Base-by-base conservation (phyloP, 2,888 invertebrate species). In the Cartodere bifasciata region DNA sequence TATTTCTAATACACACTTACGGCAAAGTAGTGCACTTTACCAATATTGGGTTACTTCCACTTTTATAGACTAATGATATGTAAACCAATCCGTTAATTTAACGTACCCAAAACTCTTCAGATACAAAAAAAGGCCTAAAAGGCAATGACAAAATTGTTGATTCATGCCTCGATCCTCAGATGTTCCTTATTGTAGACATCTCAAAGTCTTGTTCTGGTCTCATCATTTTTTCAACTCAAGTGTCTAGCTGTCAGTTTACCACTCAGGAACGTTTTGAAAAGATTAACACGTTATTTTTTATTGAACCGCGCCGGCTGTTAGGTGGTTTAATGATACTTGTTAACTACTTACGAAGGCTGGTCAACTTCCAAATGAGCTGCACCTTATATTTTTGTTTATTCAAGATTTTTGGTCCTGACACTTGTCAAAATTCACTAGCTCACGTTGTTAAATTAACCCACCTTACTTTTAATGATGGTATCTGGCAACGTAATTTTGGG, bases 241-340 rank as follows among this genome's bases (percentile, higher is more conserved):
- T 47, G 53, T 55, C 55, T n/a, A n/a, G n/a, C n/a, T 46, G 50
- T 55, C 55, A 53, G 46, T 44, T 46, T 50, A 52, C 53, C 55
- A 55, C 53, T 55, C n/a, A n/a, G 52, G 52, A 55, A 50, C 53
- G 50, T 53, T 51, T 50, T 49, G 42, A 47, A 46, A 51, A 52
- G 51, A 56, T 55, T 55, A 56, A 56, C 55, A 55, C 50, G 51
- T 50, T 47, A 40, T 42, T 48, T 47, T 53, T 47, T 48, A 47
- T 48, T 47, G 47, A 50, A n/a, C n/a, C n/a, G n/a, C 44, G 41
- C 47, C 41, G 43, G 43, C 47, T 43, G 48, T 47, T 39, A 39
- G 41, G 39, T 40, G 41, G 40, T 45, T 50, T 50, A 50, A 50
- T 51, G 50, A 52, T 52, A 50, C 52, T 51, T 50, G 47, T 50